These are phyloP conservation scores for Dendrocincla tyrannina DNA, from an alignment of 2,797 vertebrate species.

Conservation along the genomic window DNA sequence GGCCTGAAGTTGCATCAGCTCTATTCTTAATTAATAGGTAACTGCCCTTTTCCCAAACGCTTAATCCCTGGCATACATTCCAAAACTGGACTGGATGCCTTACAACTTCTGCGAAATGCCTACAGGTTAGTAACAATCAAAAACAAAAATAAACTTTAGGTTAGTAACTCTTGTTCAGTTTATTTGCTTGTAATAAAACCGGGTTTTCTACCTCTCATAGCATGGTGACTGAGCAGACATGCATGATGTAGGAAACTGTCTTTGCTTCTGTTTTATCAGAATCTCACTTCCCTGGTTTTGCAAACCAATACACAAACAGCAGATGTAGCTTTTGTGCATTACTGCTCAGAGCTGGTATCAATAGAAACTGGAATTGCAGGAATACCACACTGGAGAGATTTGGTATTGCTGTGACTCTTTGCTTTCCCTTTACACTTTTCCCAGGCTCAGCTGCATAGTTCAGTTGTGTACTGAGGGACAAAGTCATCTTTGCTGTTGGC, in stretches of 20 bases:
- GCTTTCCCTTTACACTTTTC: not conserved
- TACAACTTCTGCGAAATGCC: too few species aligned
- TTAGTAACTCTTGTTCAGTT: too few species aligned
- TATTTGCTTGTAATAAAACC: too few species aligned
- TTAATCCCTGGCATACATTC: too few species aligned
- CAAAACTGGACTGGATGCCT: too few species aligned
- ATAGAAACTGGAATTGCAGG: not conserved
- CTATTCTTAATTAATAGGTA: too few species aligned
- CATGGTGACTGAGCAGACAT: not conserved
- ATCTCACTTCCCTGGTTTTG: not conserved
- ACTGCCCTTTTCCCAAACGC: too few species aligned
- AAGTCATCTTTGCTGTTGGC: not conserved
- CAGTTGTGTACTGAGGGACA: not conserved
- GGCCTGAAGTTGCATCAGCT: too few species aligned
- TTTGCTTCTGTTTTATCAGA: not conserved
- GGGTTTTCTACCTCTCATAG: too few species aligned
- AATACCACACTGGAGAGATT: not conserved
- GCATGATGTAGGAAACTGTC: not conserved
- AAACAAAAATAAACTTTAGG: too few species aligned
- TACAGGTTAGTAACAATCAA: too few species aligned
- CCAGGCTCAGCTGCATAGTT: not conserved
- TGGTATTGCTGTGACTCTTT: not conserved
- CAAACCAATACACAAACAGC: not conserved
- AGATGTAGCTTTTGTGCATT: not conserved
- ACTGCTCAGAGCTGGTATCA: not conserved